Evolutionary conservation across 1,140 invertebrate genomes (phyloP).

Genomic region (Leguminivora glycinivorella): DNA sequence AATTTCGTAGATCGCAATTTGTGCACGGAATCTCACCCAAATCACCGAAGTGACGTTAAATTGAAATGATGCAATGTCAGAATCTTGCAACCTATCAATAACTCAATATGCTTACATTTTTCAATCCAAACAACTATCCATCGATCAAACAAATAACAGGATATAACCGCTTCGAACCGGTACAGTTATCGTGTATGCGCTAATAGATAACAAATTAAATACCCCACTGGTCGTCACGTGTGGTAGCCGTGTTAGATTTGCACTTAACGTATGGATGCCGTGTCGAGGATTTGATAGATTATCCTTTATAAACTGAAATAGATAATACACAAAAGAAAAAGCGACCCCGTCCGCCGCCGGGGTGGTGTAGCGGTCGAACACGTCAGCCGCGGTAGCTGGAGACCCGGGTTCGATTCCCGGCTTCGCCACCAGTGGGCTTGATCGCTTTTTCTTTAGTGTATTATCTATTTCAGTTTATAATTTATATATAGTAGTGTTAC

Average conservation of each 20-base stretch:
- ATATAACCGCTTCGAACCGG: slow-evolving; percentile 43
- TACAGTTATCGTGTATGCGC: slow-evolving; percentile 44
- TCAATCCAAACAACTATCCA: slow-evolving; percentile 36
- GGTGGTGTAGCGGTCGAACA: too few relatives aligned
- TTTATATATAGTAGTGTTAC: too few relatives aligned
- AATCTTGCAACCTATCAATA: not conserved
- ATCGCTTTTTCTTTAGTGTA: too few relatives aligned
- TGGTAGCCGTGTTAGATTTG: slow-evolving; percentile 55
- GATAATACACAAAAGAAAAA: too few relatives aligned
- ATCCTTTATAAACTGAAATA: slow-evolving; percentile 33
- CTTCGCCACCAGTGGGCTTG: too few relatives aligned
- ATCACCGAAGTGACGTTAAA: too few relatives aligned
- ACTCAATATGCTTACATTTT: slow-evolving; percentile 1
- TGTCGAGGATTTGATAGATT: slow-evolving; percentile 46
- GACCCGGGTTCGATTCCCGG: too few relatives aligned
- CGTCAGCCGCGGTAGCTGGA: too few relatives aligned
- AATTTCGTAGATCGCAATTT: too few relatives aligned
- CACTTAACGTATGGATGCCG: slow-evolving; percentile 2
- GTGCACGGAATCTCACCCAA: too few relatives aligned
- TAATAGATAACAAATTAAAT: slow-evolving; percentile 59
- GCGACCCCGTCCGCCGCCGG: too few relatives aligned
- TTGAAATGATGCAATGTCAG: not conserved
- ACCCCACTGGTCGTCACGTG: slow-evolving; percentile 49
- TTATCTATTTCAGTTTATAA: too few relatives aligned
- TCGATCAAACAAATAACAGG: slow-evolving; percentile 34